A percentile compares a stretch with the other conserved stretches of the same genome.
Evolutionary conservation across 2,113 vertebrate genomes (phyloP).

Genomic region (Laticauda colubrina): DNA sequence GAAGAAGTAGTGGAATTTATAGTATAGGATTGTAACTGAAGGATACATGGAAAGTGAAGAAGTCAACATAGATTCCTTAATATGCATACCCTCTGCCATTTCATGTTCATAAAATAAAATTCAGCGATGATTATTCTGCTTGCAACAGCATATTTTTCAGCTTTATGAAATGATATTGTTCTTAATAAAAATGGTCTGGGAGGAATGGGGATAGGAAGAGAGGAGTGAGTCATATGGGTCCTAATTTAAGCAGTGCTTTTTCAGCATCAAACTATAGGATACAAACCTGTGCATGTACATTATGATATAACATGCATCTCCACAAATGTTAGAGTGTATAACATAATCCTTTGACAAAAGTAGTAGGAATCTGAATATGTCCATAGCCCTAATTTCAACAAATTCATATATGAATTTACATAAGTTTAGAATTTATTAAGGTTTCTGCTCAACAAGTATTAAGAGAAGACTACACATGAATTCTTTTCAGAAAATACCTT

Average conservation of each 20-base stretch:
- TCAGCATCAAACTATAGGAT: neutral
- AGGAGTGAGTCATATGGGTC: neutral
- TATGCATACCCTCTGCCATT: neutral
- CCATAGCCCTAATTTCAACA: neutral
- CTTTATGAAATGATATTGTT: neutral
- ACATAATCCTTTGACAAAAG: neutral
- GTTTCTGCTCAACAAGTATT: neutral
- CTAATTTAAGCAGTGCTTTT: neutral
- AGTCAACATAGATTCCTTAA: neutral
- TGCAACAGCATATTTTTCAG: neutral
- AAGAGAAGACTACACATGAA: neutral
- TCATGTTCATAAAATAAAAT: neutral
- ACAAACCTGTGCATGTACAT: neutral
- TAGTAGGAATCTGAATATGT: neutral
- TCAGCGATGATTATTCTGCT: neutral
- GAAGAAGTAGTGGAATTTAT: neutral
- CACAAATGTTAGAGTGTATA: neutral
- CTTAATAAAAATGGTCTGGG: neutral
- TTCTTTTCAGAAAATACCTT: neutral
- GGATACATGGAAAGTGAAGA: neutral
- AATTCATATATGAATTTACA: neutral
- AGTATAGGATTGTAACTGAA: neutral
- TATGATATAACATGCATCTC: neutral
- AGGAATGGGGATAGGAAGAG: neutral
- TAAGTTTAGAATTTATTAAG: neutral